Evolutionary conservation across 2,797 vertebrate species (phyloP).

Genomic region (Urocyon cinereoargenteus): DNA sequence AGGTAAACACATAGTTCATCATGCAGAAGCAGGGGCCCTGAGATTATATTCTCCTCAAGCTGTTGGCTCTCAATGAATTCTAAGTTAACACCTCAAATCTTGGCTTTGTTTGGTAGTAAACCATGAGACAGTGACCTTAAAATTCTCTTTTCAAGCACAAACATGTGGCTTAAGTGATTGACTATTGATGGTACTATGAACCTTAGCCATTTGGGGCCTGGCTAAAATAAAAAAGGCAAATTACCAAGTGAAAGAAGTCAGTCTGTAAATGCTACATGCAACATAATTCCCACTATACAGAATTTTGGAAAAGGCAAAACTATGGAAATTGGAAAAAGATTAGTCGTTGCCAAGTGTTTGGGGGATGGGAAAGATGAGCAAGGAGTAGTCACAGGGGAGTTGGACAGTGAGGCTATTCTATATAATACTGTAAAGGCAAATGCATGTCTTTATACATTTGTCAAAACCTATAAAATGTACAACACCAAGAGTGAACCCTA

Average conservation of each 20-base stretch:
- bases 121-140: not conserved
- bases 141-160: not conserved
- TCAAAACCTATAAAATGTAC: not conserved
- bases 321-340: not conserved
- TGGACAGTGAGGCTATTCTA: not conserved
- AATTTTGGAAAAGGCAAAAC: not conserved
- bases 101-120: conserved; percentile 19
- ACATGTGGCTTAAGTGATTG: not conserved
- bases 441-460: not conserved
- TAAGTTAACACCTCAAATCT: not conserved
- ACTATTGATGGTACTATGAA: not conserved
- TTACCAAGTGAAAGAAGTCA: not conserved
- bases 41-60: not conserved
- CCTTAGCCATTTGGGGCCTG: not conserved
- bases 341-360: not conserved
- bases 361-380: not conserved
- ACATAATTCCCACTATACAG: not conserved
- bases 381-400: not conserved
- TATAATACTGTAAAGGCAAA: not conserved
- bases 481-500: not conserved
- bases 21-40: not conserved
- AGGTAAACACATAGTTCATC: not conserved
- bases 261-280: not conserved
- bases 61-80: not conserved
- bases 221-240: conserved; percentile 38